Base-by-base conservation (phyloP, 2,888 invertebrate species). In the Auanema sp. region DNA sequence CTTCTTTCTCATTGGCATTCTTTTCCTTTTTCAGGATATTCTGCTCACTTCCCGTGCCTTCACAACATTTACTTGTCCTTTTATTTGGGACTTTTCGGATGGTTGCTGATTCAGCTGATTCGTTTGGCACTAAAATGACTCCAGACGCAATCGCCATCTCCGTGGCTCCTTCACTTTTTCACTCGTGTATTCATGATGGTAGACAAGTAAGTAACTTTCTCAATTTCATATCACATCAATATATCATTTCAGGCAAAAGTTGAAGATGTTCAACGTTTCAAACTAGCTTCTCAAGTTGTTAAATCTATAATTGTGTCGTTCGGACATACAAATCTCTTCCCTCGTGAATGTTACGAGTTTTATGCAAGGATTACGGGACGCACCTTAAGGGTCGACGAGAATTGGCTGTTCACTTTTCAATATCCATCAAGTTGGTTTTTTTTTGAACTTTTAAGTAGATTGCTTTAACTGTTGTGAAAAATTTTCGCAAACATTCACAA, bases 21-120 rank as follows among this genome's bases (percentile, higher is more conserved):
- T 18, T 14, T 11, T 24, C 16, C 33, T 44, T 25, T 57, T 85
- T 50, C 88, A 95, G 95, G 86, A 89, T 93, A 85, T 90, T 95
- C 79, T 89, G 90, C 79, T 90, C 92, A 79, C 88, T 85, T 52
- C 93, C 93, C 58, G 88, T 90, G 64, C 91, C 92, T 85, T 92
- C 93, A 73, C 97, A 96, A 87, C 90, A 92, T 84, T 88, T 97
- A 76, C 87, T 97, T 83, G 94, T 96, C 79, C 88, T 97, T 77
- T 88, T 97, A 68, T 96, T 97, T 86, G 97, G 97, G 76, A 97
- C 96, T 82, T 97, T 94, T 87, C 90, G 93, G 79, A 92, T 93
- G 76, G 93, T 94, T 85, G 92, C 93, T 23, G 92, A 92, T 76
- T 92, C 92, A 85, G 91, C 92, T 79, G 92, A 92, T 76, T 89